Percentiles rank a stretch among this genome's conserved stretches.
Conservation (phyloP, 2,113 vertebrate species). For the Chamaetylas fuelleborni region DNA sequence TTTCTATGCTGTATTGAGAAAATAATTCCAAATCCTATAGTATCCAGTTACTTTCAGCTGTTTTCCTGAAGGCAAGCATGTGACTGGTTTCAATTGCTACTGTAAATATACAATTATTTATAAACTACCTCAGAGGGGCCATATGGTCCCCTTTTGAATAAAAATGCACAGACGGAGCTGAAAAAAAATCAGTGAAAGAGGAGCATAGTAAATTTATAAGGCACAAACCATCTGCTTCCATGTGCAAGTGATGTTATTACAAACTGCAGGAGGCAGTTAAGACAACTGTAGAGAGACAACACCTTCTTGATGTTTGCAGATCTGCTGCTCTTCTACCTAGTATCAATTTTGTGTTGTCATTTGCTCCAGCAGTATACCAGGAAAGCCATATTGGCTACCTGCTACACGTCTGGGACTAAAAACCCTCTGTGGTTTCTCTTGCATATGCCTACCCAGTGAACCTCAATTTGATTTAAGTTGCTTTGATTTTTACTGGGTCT, state of each 20-base stretch:
- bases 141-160: conserved; percentile 34
- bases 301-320: not conserved
- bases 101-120: conserved; percentile 50
- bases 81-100: not conserved
- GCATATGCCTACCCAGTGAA: not conserved
- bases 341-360: not conserved
- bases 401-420: not conserved
- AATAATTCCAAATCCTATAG: conserved; percentile 5
- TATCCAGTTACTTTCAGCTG: not conserved
- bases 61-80: conserved; percentile 20
- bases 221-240: conserved; percentile 52
- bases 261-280: not conserved
- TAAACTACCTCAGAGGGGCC: conserved; percentile 46
- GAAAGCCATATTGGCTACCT: not conserved
- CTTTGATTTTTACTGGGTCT: not conserved
- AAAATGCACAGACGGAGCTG: conserved; percentile 10
- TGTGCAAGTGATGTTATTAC: not conserved
- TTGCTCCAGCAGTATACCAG: not conserved
- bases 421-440: not conserved
- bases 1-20: not conserved
- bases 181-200: conserved; percentile 19
- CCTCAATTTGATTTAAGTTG: not conserved
- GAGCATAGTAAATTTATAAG: conserved; percentile 38
- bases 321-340: conserved; percentile 14
- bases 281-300: not conserved